Evolutionary conservation across 2,113 vertebrate genomes (phyloP).

Genomic region (Choloepus hoffmanni): DNA sequence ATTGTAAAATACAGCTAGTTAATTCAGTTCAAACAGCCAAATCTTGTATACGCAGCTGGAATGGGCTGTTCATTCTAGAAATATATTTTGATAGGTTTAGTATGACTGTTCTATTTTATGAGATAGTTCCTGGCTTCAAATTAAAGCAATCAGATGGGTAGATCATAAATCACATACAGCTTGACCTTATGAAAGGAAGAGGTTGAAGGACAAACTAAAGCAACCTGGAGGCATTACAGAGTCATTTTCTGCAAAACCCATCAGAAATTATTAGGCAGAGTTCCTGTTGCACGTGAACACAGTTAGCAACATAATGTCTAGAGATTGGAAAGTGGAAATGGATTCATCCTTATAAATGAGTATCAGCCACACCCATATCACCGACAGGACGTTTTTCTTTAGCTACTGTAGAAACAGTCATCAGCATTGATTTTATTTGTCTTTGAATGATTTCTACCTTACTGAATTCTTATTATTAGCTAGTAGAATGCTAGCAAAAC

Average conservation of each 20-base stretch:
- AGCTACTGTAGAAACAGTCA: background rate
- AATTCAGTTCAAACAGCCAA: slow-evolving; percentile 28
- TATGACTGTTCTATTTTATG: background rate
- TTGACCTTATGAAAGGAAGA: slow-evolving; percentile 4
- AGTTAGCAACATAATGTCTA: background rate
- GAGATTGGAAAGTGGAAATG: slow-evolving; percentile 56
- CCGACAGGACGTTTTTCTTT: slow-evolving; percentile 45
- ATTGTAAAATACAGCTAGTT: slow-evolving; percentile 28
- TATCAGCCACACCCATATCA: background rate
- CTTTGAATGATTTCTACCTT: slow-evolving; percentile 52
- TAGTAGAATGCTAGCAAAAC: background rate
- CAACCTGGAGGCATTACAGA: background rate
- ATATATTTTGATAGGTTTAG: background rate
- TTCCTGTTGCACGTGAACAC: background rate
- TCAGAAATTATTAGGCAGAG: slow-evolving; percentile 42
- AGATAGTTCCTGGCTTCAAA: background rate
- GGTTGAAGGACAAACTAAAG: background rate
- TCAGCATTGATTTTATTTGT: slow-evolving; percentile 63
- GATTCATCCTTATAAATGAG: background rate
- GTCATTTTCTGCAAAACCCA: background rate
- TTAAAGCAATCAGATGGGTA: slow-evolving; percentile 23
- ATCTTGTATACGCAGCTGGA: background rate
- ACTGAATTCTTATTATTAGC: slow-evolving; percentile 47
- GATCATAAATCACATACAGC: background rate
- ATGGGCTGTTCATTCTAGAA: background rate